These are phyloP conservation scores for Sarcophaga variegata DNA, from an alignment of 2,888 invertebrate genomes.

Conservation along the genomic window DNA sequence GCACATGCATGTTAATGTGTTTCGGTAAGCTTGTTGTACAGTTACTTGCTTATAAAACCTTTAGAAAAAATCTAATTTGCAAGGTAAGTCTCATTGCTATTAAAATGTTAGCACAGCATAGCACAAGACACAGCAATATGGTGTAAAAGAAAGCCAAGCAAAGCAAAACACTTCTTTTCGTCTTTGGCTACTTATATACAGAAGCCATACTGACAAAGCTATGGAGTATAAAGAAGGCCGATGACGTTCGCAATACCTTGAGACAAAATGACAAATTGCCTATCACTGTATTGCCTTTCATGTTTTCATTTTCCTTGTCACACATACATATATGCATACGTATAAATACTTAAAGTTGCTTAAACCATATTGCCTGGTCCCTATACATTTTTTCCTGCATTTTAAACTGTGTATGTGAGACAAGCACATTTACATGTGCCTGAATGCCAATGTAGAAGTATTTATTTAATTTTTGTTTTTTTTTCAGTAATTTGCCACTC, in stretches of 20 bases:
- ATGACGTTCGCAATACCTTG: background rate
- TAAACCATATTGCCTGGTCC: background rate
- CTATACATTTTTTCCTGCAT: background rate
- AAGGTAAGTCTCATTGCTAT: background rate
- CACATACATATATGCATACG: background rate
- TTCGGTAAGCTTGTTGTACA: background rate
- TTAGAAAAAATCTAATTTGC: background rate
- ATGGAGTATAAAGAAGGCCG: background rate
- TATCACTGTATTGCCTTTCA: background rate
- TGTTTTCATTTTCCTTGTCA: background rate
- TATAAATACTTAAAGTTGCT: no score
- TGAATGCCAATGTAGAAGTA: background rate
- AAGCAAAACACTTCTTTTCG: background rate
- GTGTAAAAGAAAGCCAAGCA: background rate
- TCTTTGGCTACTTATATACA: no score
- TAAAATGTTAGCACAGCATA: background rate
- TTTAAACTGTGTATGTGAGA: background rate
- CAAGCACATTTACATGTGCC: no score
- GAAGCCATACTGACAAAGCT: no score
- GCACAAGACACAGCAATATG: background rate
- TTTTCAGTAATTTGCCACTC: background rate
- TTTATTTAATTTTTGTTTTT: no score
- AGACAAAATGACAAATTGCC: conserved; percentile 9
- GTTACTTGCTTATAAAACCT: background rate
- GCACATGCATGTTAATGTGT: no score